Evolutionary conservation across 2,888 invertebrate genomes (phyloP), one percentile per base, ranked within the genome.

Genomic region (Leptothorax acervorum): DNA sequence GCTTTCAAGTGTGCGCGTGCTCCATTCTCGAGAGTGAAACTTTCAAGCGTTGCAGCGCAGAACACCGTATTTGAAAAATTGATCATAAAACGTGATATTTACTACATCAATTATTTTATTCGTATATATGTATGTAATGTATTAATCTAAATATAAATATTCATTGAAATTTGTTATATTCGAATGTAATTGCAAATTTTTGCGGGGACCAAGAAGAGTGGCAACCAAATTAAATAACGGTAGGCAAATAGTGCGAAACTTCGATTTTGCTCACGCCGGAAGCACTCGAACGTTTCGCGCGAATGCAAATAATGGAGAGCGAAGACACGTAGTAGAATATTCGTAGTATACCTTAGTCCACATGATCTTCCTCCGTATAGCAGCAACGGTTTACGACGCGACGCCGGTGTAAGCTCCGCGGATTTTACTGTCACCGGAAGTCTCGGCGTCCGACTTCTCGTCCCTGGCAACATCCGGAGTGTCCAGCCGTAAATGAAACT

Each of bases 341-440:
- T 62, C 48, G 53, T 23, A 57, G 42, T 65, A 74, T 35, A 35
- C 57, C 45, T 74, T 84, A 83, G 39, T 63, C 35, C 48, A 62
- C 12, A 60, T 23, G 23, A 23, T 62, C 48, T 45, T 68, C 31
- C 28, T 57, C 4, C 35, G 53, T 68, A 66, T 42, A 74, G 42
- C 42, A 68, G 42, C 68, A 55, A 81, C 75, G 39, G 66, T 84
- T 84, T 86, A 84, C 76, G 81, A 71, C 48, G 70, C 71, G 81
- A 65, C 57, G 57, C 60, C 60, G 12, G 51, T 71, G 60, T 84
- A 84, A 86, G 79, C 75, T 74, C 51, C 83, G 53, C 83, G 70
- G 63, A 85, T 85, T 86, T 85, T 86, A 86, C 48, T 86, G 78
- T 85, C 85, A 51, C 74, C 70, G 78, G 74, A 85, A 85, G 78